A percentile compares a stretch with the other conserved stretches of the same genome.
Evolutionary conservation across 2,113 vertebrate genomes (phyloP).

Genomic region (Apus apus): DNA sequence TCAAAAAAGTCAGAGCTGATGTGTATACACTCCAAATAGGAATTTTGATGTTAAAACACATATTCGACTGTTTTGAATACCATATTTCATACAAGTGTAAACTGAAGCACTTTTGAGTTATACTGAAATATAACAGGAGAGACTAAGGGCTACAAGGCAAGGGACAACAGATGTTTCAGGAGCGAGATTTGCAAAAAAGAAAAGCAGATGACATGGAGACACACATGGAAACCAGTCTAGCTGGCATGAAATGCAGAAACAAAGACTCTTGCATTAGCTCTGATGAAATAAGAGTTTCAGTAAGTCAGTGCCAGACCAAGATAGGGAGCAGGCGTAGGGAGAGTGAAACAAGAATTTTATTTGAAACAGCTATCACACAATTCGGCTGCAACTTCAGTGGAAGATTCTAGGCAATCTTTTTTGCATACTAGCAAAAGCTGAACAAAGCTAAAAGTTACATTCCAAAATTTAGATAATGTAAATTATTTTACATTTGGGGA

Average conservation of each 20-base stretch:
- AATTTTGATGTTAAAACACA: not conserved
- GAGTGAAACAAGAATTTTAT: conserved; percentile 62
- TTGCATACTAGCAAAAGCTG: not conserved
- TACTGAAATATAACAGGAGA: conserved; percentile 7
- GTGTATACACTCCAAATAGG: not conserved
- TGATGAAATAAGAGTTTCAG: conserved; percentile 62
- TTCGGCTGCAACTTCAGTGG: not conserved
- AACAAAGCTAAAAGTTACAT: not conserved
- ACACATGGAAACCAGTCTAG: conserved; percentile 56
- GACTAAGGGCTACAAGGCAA: conserved; percentile 13
- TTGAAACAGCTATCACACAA: conserved; percentile 62
- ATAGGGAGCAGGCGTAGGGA: conserved; percentile 35
- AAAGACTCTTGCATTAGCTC: conserved; percentile 47
- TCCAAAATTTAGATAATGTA: too few relatives aligned
- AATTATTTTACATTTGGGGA: too few relatives aligned
- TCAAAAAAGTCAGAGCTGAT: not conserved
- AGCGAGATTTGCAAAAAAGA: conserved; percentile 25
- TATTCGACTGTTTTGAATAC: not conserved
- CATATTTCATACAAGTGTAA: not conserved
- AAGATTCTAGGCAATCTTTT: conserved; percentile 2
- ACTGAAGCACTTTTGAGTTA: conserved; percentile 1
- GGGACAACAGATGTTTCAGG: conserved; percentile 54
- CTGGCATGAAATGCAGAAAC: conserved; percentile 54
- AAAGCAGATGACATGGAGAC: conserved; percentile 40
- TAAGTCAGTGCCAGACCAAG: conserved; percentile 63